Conservation (phyloP, 2,888 invertebrate species). For the Synergus itoensis region DNA sequence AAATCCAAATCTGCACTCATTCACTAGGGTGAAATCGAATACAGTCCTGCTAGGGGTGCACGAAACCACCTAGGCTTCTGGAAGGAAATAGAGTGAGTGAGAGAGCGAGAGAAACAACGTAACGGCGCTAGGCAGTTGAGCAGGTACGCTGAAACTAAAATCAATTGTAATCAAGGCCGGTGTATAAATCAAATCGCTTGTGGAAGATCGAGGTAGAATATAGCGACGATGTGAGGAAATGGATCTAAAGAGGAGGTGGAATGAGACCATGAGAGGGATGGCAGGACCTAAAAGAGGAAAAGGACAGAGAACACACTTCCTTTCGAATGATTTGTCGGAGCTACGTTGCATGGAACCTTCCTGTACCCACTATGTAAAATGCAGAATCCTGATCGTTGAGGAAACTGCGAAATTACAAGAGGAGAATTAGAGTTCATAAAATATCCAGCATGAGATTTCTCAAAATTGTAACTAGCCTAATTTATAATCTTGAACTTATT, state of each 20-base stretch:
- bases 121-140: slow-evolving; percentile 35
- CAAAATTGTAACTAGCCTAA: too few relatives aligned
- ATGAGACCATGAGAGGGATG: slow-evolving; percentile 48
- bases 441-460: neutral
- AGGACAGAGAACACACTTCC: slow-evolving; percentile 55
- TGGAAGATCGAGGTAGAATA: slow-evolving; percentile 48
- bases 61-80: slow-evolving; percentile 40
- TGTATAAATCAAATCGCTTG: slow-evolving; percentile 68
- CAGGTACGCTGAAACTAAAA: slow-evolving; percentile 60
- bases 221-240: slow-evolving; percentile 29
- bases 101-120: slow-evolving; percentile 35
- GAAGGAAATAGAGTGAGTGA: slow-evolving; percentile 45
- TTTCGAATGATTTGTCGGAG: slow-evolving; percentile 64
- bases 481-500: too few relatives aligned
- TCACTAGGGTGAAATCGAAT: slow-evolving; percentile 20
- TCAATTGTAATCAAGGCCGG: slow-evolving; percentile 71
- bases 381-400: neutral
- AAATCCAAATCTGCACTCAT: slow-evolving; percentile 54
- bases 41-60: slow-evolving; percentile 21
- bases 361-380: neutral
- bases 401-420: slow-evolving; percentile 20
- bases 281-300: slow-evolving; percentile 43
- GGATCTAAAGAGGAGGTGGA: slow-evolving; percentile 41
- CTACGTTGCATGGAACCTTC: slow-evolving; percentile 50
- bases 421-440: neutral